Percentiles rank a stretch among this genome's conserved stretches.
Conservation (phyloP, 1,140 invertebrate genomes). For the Drosophila erecta region DNA sequence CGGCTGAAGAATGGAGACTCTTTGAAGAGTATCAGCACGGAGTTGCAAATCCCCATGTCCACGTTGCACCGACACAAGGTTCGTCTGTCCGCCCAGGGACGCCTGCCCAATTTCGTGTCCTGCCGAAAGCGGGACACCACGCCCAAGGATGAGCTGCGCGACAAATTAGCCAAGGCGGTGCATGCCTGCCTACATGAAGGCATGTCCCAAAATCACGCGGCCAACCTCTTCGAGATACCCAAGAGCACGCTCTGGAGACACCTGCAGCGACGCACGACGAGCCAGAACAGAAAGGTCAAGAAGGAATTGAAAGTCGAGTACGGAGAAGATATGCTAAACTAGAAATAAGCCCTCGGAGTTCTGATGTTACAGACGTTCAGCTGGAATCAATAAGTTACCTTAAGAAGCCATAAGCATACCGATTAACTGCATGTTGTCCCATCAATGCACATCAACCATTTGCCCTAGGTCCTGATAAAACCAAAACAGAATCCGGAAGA, state of each 20-base stretch:
- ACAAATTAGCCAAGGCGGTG: conserved; percentile 86
- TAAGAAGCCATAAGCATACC: conserved; percentile 15
- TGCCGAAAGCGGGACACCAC: conserved; percentile 85
- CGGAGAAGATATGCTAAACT: conserved; percentile 59
- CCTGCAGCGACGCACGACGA: conserved; percentile 84
- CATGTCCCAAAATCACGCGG: conserved; percentile 87
- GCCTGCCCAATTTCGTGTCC: conserved; percentile 85
- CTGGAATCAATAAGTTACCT: conserved; percentile 12
- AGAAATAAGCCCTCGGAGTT: conserved; percentile 5
- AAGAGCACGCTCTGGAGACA: conserved; percentile 88
- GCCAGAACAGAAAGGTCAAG: conserved; percentile 59
- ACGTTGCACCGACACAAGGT: conserved; percentile 87
- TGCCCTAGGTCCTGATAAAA: neutral
- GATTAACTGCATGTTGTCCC: neutral
- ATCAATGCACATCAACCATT: conserved; percentile 11
- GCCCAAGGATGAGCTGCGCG: conserved; percentile 85
- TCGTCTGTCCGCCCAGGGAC: conserved; percentile 86
- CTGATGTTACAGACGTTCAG: neutral
- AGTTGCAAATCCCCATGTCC: conserved; percentile 86
- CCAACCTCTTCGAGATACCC: conserved; percentile 86
- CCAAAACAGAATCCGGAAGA: neutral
- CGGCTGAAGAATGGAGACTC: conserved; percentile 86
- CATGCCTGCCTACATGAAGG: conserved; percentile 86
- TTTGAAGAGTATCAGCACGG: conserved; percentile 86
- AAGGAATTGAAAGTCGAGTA: conserved; percentile 62